Evolutionary conservation across 2,888 invertebrate species (phyloP), one percentile per base, ranked within the genome.

Genomic region (Augochlorella aurata): DNA sequence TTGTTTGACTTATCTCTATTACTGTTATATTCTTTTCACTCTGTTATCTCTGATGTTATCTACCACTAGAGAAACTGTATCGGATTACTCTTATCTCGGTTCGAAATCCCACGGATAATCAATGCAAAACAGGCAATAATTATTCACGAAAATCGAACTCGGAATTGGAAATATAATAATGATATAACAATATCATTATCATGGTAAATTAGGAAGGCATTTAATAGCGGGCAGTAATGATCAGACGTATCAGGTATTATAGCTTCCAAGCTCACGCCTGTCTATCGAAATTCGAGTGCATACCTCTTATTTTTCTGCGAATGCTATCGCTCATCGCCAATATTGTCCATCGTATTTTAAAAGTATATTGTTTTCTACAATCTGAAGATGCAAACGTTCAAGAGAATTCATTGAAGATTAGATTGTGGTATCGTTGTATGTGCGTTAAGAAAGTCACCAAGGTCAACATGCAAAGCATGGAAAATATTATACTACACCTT

Each of bases 381-480:
- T 8, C 9, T 65, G n/a, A 65, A n/a, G 12, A 4, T n/a, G 5
- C 12, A 45, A n/a, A 44, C 65, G 18, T 65, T 44, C 44, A 10
- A 45, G n/a, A n/a, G n/a, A 1, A 65, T n/a, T n/a, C n/a, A 65
- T 44, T n/a, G 44, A n/a, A 65, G 65, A 65, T 65, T 44, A 65
- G 65, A 65, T 65, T n/a, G 44, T 12, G 12, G 44, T 65, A 44
- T 65, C 44, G 12, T 63, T 38, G 29, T 18, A 16, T 38, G 9
- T 10, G 18, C 10, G 16, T 16, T 16, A 29, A 29, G 16, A 24
- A 24, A 21, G 14, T 14, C 10, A 14, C 12, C 3, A 49, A 49
- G 14, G 47, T 38, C 38, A 38, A 38, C 3, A 38, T 38, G 38
- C 38, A 38, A 38, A 38, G 38, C 29, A 29, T 29, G 29, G 29